A percentile compares a stretch with the other conserved stretches of the same genome.
Conservation (phyloP, 1,140 invertebrate genomes). For the Bombus waltoni region DNA sequence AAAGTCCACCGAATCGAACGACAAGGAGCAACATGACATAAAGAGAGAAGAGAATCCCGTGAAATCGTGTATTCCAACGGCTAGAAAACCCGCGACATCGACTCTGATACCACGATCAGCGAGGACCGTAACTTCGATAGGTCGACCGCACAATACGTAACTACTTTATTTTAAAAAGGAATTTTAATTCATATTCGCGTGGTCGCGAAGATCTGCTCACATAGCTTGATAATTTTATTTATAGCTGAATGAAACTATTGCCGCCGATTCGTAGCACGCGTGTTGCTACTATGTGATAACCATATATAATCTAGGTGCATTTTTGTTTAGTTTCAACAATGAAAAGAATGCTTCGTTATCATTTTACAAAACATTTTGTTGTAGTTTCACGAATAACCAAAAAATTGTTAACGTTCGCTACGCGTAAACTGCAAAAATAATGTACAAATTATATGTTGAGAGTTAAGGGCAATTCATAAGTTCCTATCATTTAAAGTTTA, state of each 20-base stretch:
- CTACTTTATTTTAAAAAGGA: background rate
- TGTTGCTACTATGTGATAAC: background rate
- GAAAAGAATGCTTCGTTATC: background rate
- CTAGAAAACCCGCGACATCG: conserved; percentile 70
- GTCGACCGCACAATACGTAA: conserved; percentile 69
- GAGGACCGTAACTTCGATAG: conserved; percentile 58
- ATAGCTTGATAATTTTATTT: background rate
- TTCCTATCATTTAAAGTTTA: conserved; percentile 34
- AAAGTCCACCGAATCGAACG: conserved; percentile 55
- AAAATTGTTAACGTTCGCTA: background rate
- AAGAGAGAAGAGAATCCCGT: conserved; percentile 54
- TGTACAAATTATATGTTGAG: conserved; percentile 32
- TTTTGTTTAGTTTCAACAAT: background rate
- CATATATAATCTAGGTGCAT: background rate
- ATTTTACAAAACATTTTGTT: background rate
- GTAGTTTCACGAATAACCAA: background rate
- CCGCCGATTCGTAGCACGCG: background rate
- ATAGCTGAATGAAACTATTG: background rate
- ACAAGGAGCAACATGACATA: conserved; percentile 30
- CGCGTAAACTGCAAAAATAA: background rate
- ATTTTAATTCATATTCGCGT: background rate
- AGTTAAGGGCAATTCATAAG: conserved; percentile 37
- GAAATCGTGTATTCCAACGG: conserved; percentile 76
- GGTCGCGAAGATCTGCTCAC: background rate
- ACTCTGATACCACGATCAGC: conserved; percentile 71